Conservation (phyloP, 1,140 invertebrate genomes). For the Drosophila virilis region DNA sequence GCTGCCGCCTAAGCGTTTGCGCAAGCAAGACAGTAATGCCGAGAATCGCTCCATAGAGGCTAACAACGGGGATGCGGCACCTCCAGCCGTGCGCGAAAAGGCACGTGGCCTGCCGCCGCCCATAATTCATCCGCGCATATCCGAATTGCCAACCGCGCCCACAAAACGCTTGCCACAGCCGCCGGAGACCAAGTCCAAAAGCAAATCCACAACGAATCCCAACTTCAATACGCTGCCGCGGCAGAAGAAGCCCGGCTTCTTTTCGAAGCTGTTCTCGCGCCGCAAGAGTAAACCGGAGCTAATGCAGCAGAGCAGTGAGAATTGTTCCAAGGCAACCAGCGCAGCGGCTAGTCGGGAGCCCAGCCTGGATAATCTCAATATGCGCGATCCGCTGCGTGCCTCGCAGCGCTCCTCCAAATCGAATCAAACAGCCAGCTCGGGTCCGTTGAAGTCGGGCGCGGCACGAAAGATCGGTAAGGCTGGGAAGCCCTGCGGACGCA, state of each 20-base stretch:
- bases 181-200: slow-evolving; percentile 62
- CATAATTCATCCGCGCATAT: slow-evolving; percentile 61
- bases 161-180: slow-evolving; percentile 84
- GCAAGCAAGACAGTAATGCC: slow-evolving; percentile 85
- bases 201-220: slow-evolving; percentile 58
- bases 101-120: slow-evolving; percentile 76
- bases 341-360: slow-evolving; percentile 63
- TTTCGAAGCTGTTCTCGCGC: slow-evolving; percentile 88
- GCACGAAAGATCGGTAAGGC: slow-evolving; percentile 45
- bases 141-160: slow-evolving; percentile 75
- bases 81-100: slow-evolving; percentile 47
- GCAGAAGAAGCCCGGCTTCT: slow-evolving; percentile 87
- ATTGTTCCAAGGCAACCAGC: slow-evolving; percentile 46
- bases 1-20: slow-evolving; percentile 90
- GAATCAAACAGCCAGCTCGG: slow-evolving; percentile 39
- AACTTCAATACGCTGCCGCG: slow-evolving; percentile 85
- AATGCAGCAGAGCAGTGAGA: slow-evolving; percentile 47
- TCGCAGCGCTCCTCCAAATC: slow-evolving; percentile 68
- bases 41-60: slow-evolving; percentile 76
- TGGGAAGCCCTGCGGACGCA: slow-evolving; percentile 85
- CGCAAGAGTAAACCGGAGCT: slow-evolving; percentile 84
- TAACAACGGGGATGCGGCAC: slow-evolving; percentile 51
- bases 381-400: slow-evolving; percentile 67
- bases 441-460: slow-evolving; percentile 48
- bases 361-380: slow-evolving; percentile 62